phyloP scores from a whole-genome alignment of 2,113 vertebrate genomes.

The Phrynocephalus versicolor region DNA sequence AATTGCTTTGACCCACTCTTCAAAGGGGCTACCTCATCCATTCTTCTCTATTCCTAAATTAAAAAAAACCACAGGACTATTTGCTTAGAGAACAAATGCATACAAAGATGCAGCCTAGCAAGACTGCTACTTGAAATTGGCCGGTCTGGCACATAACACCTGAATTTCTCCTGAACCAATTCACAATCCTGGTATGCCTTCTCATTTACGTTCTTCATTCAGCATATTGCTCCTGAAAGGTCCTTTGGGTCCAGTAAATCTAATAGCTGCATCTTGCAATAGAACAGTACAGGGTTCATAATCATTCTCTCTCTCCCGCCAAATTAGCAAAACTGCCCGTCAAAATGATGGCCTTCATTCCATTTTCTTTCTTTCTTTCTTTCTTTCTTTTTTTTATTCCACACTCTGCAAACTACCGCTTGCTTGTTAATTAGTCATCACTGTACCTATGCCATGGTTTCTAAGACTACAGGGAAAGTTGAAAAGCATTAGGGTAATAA shows the following conservation, averaged over 20 bases:
- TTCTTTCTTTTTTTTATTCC: slow-evolving; percentile 22
- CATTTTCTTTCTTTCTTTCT: slow-evolving; percentile 27
- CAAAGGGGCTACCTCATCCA: neutral
- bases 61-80: neutral
- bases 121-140: neutral
- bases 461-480: slow-evolving; percentile 1
- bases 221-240: slow-evolving; percentile 12
- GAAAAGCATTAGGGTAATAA: slow-evolving; percentile 5
- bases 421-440: slow-evolving; percentile 40
- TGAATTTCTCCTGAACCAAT: neutral
- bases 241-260: neutral
- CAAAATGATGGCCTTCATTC: neutral
- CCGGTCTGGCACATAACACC: neutral
- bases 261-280: neutral
- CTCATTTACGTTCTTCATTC: slow-evolving; percentile 23
- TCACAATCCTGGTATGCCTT: neutral
- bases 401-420: slow-evolving; percentile 5
- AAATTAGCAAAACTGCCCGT: neutral
- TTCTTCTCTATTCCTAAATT: neutral
- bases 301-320: slow-evolving; percentile 12
- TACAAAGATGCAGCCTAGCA: neutral
- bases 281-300: slow-evolving; percentile 9
- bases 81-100: neutral
- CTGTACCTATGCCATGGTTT: neutral
- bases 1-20: neutral